Conservation (phyloP, 2,113 vertebrate genomes). For the Pogonocichla stellata region DNA sequence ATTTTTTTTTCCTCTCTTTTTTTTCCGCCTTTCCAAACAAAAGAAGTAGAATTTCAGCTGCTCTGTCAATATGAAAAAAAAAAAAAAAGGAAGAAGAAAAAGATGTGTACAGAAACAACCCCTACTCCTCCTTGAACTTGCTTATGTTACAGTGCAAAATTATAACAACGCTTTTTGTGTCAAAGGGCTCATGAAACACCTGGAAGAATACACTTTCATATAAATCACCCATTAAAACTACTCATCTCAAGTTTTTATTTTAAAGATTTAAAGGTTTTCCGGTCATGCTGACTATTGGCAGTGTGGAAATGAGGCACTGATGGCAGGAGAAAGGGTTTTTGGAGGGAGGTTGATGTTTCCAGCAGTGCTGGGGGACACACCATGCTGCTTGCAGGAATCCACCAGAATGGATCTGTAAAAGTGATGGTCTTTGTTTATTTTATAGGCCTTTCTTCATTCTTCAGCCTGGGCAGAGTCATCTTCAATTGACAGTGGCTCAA, state of each 20-base stretch:
- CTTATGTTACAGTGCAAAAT: background rate
- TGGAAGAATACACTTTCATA: background rate
- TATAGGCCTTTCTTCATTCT: background rate
- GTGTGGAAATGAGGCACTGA: rapidly evolving
- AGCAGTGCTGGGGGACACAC: background rate
- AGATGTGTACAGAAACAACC: background rate
- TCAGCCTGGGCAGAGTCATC: background rate
- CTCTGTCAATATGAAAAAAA: background rate
- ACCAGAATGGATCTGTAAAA: background rate
- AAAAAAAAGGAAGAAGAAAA: background rate
- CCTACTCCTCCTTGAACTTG: background rate
- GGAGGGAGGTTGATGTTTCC: background rate
- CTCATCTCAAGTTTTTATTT: background rate
- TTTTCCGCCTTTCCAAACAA: background rate
- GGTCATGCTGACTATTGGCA: background rate
- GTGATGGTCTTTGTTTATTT: background rate
- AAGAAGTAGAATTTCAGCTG: background rate
- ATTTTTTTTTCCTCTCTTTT: background rate
- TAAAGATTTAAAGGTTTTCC: background rate
- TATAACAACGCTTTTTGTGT: background rate
- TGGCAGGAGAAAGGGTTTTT: background rate
- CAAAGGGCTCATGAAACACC: background rate
- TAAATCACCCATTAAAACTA: background rate
- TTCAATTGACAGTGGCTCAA: background rate
- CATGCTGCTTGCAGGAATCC: background rate